A percentile compares a stretch with the other conserved stretches of the same genome.
Evolutionary conservation across 2,888 invertebrate species (phyloP).

Genomic region (Meta bourneti): DNA sequence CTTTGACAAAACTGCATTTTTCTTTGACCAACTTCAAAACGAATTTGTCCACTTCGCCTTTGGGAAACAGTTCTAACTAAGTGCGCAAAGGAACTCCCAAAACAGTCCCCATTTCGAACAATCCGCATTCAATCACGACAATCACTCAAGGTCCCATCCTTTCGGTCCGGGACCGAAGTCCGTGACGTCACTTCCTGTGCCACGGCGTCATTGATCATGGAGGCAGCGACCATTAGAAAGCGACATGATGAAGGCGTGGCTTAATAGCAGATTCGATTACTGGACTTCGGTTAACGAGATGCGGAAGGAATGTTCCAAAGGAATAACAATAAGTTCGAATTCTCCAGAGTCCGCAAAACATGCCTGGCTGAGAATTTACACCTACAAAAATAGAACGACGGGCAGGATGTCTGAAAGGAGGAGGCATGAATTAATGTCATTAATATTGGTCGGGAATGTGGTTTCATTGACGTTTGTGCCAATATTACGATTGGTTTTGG

Average conservation of each 20-base stretch:
- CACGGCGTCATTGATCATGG: conserved; percentile 41
- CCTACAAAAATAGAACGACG: conserved; percentile 29
- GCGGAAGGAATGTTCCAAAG: conserved; percentile 43
- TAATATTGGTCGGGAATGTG: conserved; percentile 17
- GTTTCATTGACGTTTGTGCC: conserved; percentile 31
- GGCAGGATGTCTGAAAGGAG: not conserved
- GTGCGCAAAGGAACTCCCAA: not conserved
- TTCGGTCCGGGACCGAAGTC: conserved; percentile 37
- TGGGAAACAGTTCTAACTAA: no score
- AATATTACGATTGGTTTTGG: conserved; percentile 30
- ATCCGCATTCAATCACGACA: not conserved
- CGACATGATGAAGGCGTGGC: conserved; percentile 56
- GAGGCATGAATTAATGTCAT: conserved; percentile 40
- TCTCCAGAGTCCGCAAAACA: conserved; percentile 34
- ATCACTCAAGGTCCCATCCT: conserved; percentile 35
- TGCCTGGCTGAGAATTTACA: conserved; percentile 35
- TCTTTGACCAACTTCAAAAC: not conserved
- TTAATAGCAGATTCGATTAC: conserved; percentile 56
- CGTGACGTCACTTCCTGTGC: conserved; percentile 34
- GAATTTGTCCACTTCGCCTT: not conserved
- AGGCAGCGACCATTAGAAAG: conserved; percentile 44
- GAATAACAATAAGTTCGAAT: conserved; percentile 41
- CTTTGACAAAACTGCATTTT: not conserved
- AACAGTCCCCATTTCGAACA: not conserved
- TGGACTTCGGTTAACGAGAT: conserved; percentile 33